Evolutionary conservation across 2,797 vertebrate species (phyloP), one percentile per base, ranked within the genome.

Genomic region (Lindbergichthys nudifrons): DNA sequence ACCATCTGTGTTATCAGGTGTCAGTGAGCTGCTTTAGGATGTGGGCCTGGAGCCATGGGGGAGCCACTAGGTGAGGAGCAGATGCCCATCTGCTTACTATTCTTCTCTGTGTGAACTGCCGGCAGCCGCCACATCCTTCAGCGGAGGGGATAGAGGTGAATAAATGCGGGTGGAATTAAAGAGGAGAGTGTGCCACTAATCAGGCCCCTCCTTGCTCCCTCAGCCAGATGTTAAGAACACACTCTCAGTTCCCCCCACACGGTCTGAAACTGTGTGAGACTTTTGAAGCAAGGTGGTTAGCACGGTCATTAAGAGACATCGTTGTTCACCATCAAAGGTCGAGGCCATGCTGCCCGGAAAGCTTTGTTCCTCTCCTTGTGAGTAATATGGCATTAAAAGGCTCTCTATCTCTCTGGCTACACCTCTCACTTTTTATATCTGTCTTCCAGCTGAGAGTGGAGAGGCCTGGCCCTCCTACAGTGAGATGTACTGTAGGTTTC

Each of bases 1-100:
- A 62, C 85, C 88, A 88, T 88, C 86, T 89, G 86, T 53, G 77
- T 52, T n/a, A 78, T 89, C 82, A 86, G 85, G 80, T 82, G 84
- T 80, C 70, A 46, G 70, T 9, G 67, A 70, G 80, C 50, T 61
- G 75, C 75, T 85, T 65, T 11, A 74, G 82, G 86, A 87, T 73
- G 87, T 60, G 76, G 77, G 83, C 81, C 80, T 66, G 75, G 43
- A 80, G 82, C 74, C 83, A 45, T 36, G 45, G 80, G 84, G 75
- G 64, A 79, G 82, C 66, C 47, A 5, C 66, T 67, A 73, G 79
- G 82, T 82, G 84, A 84, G 63, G 77, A 85, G 21, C 86, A 89
- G 87, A 87, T 90, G 87, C 85, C 59, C 26, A 79, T 80, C 79
- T 87, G 83, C 80, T 89, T 83, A 45, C 87, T 89, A 79, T 83